Conservation (phyloP, 2,888 invertebrate species). For the Eulithis prunata region DNA sequence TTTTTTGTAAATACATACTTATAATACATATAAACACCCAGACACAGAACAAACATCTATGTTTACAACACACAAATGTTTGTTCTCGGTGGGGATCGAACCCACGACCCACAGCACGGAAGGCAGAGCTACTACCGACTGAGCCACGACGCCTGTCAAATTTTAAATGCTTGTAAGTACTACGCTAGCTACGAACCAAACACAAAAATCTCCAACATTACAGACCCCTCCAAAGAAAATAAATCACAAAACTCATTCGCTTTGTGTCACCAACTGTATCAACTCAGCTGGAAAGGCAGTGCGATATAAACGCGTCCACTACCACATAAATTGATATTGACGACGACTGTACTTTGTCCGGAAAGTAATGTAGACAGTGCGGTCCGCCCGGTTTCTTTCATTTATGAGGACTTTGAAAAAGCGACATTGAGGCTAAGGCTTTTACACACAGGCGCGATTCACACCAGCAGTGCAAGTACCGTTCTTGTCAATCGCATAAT, state of each 20-base stretch:
- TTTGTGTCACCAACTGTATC: slow-evolving; percentile 48
- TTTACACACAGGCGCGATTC: background rate
- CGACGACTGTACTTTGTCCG: slow-evolving; percentile 60
- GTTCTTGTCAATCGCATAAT: no score
- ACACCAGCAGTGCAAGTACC: no score
- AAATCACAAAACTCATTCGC: slow-evolving; percentile 6
- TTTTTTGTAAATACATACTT: no score
- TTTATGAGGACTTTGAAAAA: slow-evolving; percentile 20
- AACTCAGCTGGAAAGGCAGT: slow-evolving; percentile 56
- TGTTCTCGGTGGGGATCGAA: no score
- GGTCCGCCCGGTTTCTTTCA: slow-evolving; percentile 44
- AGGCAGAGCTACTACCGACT: no score
- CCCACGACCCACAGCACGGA: no score
- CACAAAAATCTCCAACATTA: background rate
- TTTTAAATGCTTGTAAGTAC: no score
- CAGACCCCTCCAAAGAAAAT: slow-evolving; percentile 1
- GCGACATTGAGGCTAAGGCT: slow-evolving; percentile 3
- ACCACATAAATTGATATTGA: slow-evolving; percentile 63
- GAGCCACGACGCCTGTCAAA: no score
- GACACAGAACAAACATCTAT: no score
- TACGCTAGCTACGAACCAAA: no score
- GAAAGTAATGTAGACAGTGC: slow-evolving; percentile 57
- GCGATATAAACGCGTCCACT: slow-evolving; percentile 49
- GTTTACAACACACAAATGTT: no score
- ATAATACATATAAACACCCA: no score